These are phyloP conservation scores for Chymomyza costata DNA, from an alignment of 1,140 invertebrate species.

Conservation along the genomic window DNA sequence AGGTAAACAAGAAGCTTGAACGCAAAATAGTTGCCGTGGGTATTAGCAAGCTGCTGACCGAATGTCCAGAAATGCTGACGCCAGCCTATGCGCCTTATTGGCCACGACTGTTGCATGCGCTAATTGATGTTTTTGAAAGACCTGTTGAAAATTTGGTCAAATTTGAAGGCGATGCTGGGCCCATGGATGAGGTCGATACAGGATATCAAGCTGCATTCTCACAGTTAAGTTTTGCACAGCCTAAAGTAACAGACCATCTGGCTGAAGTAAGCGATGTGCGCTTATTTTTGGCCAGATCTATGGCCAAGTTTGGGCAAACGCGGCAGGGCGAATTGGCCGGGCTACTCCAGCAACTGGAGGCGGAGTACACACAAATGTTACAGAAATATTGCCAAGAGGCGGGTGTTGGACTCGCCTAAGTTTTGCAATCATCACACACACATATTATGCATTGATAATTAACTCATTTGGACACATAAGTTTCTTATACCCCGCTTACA, in stretches of 20 bases:
- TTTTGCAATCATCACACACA: too few relatives aligned
- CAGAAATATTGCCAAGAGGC: constrained; percentile 72
- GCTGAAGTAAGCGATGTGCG: constrained; percentile 80
- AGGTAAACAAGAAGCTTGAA: constrained; percentile 87
- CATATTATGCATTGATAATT: neutral
- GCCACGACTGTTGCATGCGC: constrained; percentile 80
- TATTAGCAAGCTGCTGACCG: constrained; percentile 88
- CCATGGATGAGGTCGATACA: constrained; percentile 84
- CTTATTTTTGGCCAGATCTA: constrained; percentile 81
- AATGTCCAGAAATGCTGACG: constrained; percentile 78
- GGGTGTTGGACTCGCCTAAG: constrained; percentile 57
- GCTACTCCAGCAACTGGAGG: constrained; percentile 58
- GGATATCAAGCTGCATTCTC: constrained; percentile 94
- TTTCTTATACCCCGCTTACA: too few relatives aligned
- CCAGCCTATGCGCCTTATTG: constrained; percentile 52
- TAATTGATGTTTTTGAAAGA: constrained; percentile 92
- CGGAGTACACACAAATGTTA: constrained; percentile 59
- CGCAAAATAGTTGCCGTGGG: constrained; percentile 93
- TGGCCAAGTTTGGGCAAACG: constrained; percentile 80
- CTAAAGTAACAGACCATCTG: constrained; percentile 83
- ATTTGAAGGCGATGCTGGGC: constrained; percentile 82
- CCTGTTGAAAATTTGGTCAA: constrained; percentile 85
- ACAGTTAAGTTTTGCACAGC: constrained; percentile 89
- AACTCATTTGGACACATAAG: constrained; percentile 10
- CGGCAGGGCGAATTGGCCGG: constrained; percentile 79